A percentile compares a stretch with the other conserved stretches of the same genome.
Conservation (phyloP, 2,113 vertebrate species). For the Capreolus pygargus region DNA sequence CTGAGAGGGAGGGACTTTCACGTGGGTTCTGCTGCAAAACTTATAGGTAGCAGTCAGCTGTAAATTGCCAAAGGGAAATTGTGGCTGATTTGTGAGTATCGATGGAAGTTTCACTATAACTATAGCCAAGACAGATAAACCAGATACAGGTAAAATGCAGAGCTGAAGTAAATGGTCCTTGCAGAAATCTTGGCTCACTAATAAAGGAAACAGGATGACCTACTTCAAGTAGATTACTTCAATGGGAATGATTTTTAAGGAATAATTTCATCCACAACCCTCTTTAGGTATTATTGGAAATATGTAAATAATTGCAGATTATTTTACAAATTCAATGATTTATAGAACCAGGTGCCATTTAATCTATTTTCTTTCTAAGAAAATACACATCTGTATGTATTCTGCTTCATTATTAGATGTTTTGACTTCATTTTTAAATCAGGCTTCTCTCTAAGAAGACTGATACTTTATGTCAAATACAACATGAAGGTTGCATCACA, state of each 20-base stretch:
- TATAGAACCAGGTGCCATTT: not conserved
- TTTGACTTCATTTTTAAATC: not conserved
- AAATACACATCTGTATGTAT: not conserved
- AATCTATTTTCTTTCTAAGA: not conserved
- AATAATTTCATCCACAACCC: not conserved
- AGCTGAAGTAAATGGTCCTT: not conserved
- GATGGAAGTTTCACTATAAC: constrained; percentile 75
- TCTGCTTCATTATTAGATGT: not conserved
- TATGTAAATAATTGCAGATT: not conserved
- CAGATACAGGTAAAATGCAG: not conserved
- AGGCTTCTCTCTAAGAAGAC: not conserved
- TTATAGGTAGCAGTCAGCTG: constrained; percentile 66
- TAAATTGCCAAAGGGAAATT: constrained; percentile 75
- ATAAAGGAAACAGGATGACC: not conserved
- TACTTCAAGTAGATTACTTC: not conserved
- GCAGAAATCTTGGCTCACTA: not conserved
- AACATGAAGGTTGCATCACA: not conserved
- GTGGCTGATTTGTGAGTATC: constrained; percentile 74
- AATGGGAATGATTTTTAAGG: not conserved
- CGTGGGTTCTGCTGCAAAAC: constrained; percentile 67
- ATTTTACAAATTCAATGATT: not conserved
- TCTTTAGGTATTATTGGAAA: not conserved
- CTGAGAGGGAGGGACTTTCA: constrained; percentile 71
- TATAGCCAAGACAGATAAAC: constrained; percentile 43
- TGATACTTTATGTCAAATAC: not conserved